Conservation (phyloP, 2,797 vertebrate species). For the Gymnoscopelus microlampas region DNA sequence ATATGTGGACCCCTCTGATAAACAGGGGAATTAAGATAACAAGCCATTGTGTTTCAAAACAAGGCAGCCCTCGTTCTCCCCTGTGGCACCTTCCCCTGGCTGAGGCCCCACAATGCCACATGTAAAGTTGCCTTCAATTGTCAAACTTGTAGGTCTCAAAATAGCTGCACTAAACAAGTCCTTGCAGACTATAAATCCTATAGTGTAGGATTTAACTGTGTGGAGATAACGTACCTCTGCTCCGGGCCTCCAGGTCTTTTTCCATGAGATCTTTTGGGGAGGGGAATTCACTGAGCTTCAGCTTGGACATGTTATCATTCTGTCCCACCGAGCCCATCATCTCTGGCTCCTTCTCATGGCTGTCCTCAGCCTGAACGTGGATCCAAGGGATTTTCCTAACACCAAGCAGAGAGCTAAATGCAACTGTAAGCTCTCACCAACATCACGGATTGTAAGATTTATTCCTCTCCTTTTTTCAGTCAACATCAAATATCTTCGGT, state of each 20-base stretch:
- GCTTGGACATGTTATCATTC: conserved; percentile 84
- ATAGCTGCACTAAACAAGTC: not conserved
- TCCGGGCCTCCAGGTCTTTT: conserved; percentile 90
- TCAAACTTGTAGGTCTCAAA: not conserved
- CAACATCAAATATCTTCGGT: not conserved
- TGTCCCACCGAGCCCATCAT: conserved; percentile 94
- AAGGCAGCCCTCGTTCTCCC: no score
- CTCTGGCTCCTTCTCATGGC: conserved; percentile 94
- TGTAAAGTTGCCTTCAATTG: conserved; percentile 17
- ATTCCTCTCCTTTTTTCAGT: no score
- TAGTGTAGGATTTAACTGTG: not conserved
- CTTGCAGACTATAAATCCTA: not conserved
- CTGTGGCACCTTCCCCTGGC: no score
- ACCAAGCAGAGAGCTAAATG: not conserved
- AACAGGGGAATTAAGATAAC: no score
- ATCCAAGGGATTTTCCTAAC: conserved; percentile 97
- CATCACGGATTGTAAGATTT: not conserved
- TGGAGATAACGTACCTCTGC: conserved; percentile 81
- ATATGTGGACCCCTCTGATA: no score
- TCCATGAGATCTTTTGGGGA: conserved; percentile 90
- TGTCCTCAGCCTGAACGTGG: conserved; percentile 94
- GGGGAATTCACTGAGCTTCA: conserved; percentile 75
- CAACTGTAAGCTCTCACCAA: not conserved
- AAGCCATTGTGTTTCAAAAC: no score
- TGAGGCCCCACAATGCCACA: not conserved